Percentiles rank a stretch among this genome's conserved stretches.
These are phyloP conservation scores for Alosa alosa DNA, from an alignment of 2,113 vertebrate species.

Conservation along the genomic window DNA sequence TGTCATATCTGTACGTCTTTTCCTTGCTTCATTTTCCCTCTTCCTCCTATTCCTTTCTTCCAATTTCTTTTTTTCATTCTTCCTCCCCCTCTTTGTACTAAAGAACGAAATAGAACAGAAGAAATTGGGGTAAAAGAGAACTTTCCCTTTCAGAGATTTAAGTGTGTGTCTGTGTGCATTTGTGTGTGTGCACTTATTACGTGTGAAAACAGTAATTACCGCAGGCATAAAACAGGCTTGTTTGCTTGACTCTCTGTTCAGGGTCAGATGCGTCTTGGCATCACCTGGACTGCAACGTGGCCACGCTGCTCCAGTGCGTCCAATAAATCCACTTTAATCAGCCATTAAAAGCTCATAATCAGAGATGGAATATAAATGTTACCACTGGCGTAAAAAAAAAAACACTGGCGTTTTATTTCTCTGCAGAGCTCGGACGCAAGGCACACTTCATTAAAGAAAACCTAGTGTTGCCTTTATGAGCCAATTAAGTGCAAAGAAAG, in stretches of 20 bases:
- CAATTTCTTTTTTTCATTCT: background rate
- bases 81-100: background rate
- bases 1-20: too few species aligned
- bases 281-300: conserved; percentile 41
- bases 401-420: conserved; percentile 33
- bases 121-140: background rate
- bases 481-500: conserved; percentile 48
- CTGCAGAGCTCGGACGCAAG: conserved; percentile 47
- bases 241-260: conserved; percentile 60
- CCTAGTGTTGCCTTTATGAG: conserved; percentile 53
- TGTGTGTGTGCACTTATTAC: background rate
- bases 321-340: conserved; percentile 49
- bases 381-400: conserved; percentile 30
- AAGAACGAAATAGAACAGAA: background rate
- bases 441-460: conserved; percentile 43
- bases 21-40: too few species aligned
- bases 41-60: too few species aligned
- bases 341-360: conserved; percentile 58
- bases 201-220: conserved; percentile 54
- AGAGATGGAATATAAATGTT: conserved; percentile 51
- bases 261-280: conserved; percentile 56
- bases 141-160: background rate
- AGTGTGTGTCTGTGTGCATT: background rate
- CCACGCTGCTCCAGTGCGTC: background rate
- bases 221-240: conserved; percentile 50